phyloP scores from a whole-genome alignment of 2,113 vertebrate genomes.

The Cryptomyrus ogoouensis region DNA sequence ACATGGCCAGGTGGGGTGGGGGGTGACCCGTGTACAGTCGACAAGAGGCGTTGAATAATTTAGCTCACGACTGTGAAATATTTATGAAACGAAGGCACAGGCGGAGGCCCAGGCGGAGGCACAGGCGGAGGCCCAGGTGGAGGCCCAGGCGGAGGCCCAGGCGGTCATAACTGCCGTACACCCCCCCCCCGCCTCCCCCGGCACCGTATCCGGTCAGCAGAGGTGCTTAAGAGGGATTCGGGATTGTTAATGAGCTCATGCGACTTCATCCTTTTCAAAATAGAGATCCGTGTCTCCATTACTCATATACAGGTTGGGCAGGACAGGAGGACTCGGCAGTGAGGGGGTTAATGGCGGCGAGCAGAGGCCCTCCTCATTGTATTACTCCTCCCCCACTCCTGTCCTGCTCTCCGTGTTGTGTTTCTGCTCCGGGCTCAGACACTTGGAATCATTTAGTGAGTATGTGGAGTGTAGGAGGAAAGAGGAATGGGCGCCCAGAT shows the following conservation, averaged over 20 bases:
- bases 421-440: conserved; percentile 59
- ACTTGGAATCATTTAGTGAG: conserved; percentile 73
- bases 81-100: conserved; percentile 54
- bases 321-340: neutral
- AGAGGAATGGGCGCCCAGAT: conserved; percentile 68
- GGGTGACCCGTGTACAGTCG: neutral
- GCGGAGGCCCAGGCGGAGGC: conserved; percentile 38
- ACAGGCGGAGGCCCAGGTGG: conserved; percentile 39
- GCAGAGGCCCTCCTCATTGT: conserved; percentile 36
- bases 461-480: conserved; percentile 67
- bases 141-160: conserved; percentile 45
- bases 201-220: neutral
- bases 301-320: neutral
- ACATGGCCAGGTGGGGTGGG: neutral
- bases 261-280: neutral
- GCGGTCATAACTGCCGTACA: conserved; percentile 34
- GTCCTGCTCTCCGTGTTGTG: neutral
- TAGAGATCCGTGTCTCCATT: neutral
- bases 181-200: neutral
- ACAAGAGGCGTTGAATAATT: conserved; percentile 56
- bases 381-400: conserved; percentile 8
- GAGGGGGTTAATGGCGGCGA: neutral
- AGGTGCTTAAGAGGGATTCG: neutral
- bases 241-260: neutral
- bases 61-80: conserved; percentile 62